These are phyloP conservation scores for Pantala flavescens DNA, from an alignment of 1,140 invertebrate genomes.

Conservation along the genomic window DNA sequence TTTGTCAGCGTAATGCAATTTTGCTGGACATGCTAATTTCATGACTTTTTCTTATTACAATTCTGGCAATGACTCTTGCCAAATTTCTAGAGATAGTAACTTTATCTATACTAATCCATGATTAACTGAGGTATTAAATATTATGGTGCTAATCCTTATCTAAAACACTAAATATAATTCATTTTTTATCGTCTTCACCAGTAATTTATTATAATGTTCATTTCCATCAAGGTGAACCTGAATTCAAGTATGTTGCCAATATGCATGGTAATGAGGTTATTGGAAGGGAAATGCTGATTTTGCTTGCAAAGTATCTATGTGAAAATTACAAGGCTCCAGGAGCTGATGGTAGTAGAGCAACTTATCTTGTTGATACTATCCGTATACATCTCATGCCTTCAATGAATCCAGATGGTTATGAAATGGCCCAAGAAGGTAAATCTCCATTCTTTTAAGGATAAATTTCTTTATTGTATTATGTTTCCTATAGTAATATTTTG, in stretches of 20 bases:
- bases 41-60: no score
- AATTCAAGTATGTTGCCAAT: conserved; percentile 89
- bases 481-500: conserved; percentile 13
- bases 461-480: conserved; percentile 15
- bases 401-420: conserved; percentile 98
- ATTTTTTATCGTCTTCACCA: no score
- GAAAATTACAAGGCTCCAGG: conserved; percentile 68
- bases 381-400: conserved; percentile 88
- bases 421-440: conserved; percentile 53
- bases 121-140: no score
- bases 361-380: conserved; percentile 63
- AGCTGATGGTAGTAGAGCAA: conserved; percentile 54
- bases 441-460: background rate
- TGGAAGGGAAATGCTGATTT: conserved; percentile 74
- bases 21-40: no score
- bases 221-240: conserved; percentile 75
- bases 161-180: no score
- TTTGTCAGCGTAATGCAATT: no score
- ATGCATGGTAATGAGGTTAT: conserved; percentile 97
- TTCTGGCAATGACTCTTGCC: no score
- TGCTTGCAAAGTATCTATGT: conserved; percentile 77
- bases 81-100: no score
- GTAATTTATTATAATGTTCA: no score
- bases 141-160: no score
- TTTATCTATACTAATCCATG: no score